These are phyloP conservation scores for Amphiprion ocellaris DNA, from an alignment of 2,113 vertebrate genomes.

Conservation along the genomic window DNA sequence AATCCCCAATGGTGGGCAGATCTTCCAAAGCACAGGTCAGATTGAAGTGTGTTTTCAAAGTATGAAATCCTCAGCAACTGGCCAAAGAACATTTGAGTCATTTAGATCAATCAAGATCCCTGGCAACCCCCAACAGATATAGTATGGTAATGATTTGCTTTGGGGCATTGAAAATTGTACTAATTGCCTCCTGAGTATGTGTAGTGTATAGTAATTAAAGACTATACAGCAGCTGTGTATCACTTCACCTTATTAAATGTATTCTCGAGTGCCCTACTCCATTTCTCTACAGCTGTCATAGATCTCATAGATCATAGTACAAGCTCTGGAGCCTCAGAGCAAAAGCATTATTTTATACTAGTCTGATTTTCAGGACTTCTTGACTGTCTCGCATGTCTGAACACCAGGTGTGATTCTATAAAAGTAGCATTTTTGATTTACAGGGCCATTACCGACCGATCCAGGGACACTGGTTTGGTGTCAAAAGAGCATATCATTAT, in stretches of 20 bases:
- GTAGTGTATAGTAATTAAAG: constrained; percentile 29
- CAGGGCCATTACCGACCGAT: constrained; percentile 72
- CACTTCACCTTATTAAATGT: constrained; percentile 23
- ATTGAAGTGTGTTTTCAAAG: constrained; percentile 18
- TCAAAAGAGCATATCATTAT: constrained; percentile 82
- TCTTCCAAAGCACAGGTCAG: constrained; percentile 18
- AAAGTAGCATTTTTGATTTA: constrained; percentile 73
- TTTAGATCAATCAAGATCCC: constrained; percentile 39
- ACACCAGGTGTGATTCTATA: constrained; percentile 60
- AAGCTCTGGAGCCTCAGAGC: constrained; percentile 2
- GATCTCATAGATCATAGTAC: constrained; percentile 27
- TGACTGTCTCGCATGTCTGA: not conserved
- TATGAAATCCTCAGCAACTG: constrained; percentile 19
- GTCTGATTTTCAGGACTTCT: constrained; percentile 24
- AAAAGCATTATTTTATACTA: constrained; percentile 20
- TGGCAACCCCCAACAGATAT: constrained; percentile 33
- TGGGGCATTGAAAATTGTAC: constrained; percentile 34
- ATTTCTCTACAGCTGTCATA: constrained; percentile 34
- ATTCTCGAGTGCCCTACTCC: constrained; percentile 8
- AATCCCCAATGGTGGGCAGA: constrained; percentile 1
- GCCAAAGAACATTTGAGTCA: constrained; percentile 31
- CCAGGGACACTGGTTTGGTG: constrained; percentile 68
- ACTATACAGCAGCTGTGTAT: constrained; percentile 30
- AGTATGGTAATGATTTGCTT: constrained; percentile 44
- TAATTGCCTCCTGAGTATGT: constrained; percentile 43